Conservation (phyloP, 2,113 vertebrate species). For the Peromyscus californicus region DNA sequence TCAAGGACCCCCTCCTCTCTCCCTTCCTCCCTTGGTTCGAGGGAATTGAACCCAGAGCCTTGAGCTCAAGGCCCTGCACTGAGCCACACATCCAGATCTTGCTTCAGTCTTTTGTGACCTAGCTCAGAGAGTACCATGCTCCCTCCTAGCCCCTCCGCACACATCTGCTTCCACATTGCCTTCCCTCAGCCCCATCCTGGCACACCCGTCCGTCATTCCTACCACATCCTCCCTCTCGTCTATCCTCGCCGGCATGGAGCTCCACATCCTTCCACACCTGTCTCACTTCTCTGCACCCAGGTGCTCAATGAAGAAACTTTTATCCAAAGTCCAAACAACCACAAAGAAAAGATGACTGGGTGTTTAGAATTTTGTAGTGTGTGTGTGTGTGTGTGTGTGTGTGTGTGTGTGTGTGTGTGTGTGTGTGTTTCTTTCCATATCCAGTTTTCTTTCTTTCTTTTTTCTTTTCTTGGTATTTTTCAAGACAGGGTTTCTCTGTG, state of each 20-base stretch:
- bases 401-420: not conserved
- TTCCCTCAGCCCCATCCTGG: not conserved
- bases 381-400: not conserved
- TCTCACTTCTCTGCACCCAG: not conserved
- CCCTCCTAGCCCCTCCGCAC: not conserved
- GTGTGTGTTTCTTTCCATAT: not conserved
- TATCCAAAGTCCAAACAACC: not conserved
- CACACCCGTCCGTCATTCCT: rapidly evolving
- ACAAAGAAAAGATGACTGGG: not conserved
- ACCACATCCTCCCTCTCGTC: not conserved
- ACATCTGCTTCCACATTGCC: not conserved
- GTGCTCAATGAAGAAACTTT: not conserved
- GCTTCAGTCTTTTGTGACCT: not conserved
- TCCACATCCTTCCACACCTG: not conserved
- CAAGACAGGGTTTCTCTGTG: too few relatives aligned
- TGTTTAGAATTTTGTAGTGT: not conserved
- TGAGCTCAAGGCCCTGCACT: not conserved
- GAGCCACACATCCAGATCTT: not conserved
- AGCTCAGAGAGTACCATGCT: not conserved
- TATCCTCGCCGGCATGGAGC: not conserved
- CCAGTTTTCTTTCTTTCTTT: not conserved
- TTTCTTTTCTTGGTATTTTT: too few relatives aligned
- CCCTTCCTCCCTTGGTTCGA: not conserved
- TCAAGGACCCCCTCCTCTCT: not conserved
- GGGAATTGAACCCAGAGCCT: not conserved